phyloP scores from a whole-genome alignment of 2,797 vertebrate genomes.

The Ibycter americanus region DNA sequence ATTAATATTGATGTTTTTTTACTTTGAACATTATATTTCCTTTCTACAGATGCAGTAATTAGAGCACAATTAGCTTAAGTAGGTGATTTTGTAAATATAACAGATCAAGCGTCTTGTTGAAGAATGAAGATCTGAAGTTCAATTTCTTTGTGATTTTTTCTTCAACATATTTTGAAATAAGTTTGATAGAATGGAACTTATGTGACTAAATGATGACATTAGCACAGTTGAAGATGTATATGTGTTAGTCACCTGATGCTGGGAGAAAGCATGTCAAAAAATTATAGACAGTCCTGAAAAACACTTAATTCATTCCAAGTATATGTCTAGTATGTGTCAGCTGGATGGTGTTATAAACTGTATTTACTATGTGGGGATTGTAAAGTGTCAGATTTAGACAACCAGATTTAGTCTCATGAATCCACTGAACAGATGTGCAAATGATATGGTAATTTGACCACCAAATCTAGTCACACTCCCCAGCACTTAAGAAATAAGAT shows the following conservation, averaged over 20 bases:
- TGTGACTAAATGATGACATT: neutral
- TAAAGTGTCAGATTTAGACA: neutral
- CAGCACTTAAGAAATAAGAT: neutral
- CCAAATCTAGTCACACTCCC: neutral
- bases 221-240: fast-evolving
- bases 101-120: neutral
- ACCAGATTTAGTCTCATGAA: neutral
- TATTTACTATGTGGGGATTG: neutral
- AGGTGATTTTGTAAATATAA: neutral
- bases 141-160: neutral
- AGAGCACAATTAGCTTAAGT: neutral
- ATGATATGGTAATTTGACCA: neutral
- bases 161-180: neutral
- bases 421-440: neutral
- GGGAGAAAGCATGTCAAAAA: neutral
- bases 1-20: neutral
- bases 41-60: neutral
- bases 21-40: neutral
- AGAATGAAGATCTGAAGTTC: neutral
- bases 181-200: neutral
- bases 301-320: neutral
- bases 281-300: neutral
- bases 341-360: neutral
- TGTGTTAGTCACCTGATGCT: neutral
- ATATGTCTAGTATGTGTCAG: neutral